Conservation (phyloP, 1,140 invertebrate species). For the Eurytemora carolleeae region DNA sequence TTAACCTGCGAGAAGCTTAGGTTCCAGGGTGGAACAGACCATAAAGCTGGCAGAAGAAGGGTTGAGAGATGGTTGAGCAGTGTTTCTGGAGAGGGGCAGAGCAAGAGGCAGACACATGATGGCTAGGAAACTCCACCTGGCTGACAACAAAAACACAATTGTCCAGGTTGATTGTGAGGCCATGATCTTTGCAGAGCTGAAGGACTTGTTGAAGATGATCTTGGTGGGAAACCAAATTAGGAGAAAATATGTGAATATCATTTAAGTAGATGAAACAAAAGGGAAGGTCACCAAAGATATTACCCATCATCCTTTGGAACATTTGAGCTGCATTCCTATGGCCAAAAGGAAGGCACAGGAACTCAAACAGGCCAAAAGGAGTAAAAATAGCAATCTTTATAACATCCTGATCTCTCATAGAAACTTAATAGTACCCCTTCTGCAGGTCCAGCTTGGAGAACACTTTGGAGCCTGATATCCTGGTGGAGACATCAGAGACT, state of each 20-base stretch:
- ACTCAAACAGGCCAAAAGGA: conserved; percentile 25
- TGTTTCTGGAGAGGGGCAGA: background rate
- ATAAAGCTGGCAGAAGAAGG: too few relatives aligned
- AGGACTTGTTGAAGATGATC: conserved; percentile 23
- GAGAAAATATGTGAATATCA: conserved; percentile 30
- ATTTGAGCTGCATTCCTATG: conserved; percentile 27
- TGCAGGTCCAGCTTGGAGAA: conserved; percentile 19
- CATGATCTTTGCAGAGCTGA: too few relatives aligned
- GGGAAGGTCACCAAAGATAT: conserved; percentile 23
- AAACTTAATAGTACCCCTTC: too few relatives aligned
- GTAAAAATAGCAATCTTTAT: conserved; percentile 23
- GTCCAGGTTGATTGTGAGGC: background rate
- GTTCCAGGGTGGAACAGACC: too few relatives aligned
- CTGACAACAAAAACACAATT: background rate
- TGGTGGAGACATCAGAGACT: too few relatives aligned
- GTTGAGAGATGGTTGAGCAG: too few relatives aligned
- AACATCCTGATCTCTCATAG: conserved; percentile 17
- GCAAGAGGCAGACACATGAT: too few relatives aligned
- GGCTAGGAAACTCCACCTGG: background rate
- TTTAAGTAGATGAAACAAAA: conserved; percentile 27
- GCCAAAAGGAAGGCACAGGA: conserved; percentile 26
- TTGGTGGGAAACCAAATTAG: conserved; percentile 23
- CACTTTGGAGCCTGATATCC: conserved; percentile 12
- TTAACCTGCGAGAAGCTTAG: too few relatives aligned
- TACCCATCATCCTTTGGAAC: conserved; percentile 31